Evolutionary conservation across 2,888 invertebrate species (phyloP).

Genomic region (Pristionchus fissidentatus): DNA sequence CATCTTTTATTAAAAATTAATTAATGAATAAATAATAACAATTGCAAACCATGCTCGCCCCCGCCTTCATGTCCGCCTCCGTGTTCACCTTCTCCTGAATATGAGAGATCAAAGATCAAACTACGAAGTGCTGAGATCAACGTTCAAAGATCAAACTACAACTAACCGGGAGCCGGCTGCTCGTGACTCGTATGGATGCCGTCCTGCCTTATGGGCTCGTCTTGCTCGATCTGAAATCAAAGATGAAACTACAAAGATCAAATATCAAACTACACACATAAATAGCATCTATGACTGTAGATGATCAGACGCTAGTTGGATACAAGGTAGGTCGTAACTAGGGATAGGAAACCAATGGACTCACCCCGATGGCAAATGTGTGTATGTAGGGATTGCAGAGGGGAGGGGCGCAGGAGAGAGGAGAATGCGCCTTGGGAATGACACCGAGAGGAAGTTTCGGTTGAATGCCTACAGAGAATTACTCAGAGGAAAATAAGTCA

Average conservation of each 20-base stretch:
- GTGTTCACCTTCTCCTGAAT: slow-evolving; percentile 21
- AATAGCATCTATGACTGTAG: too few relatives aligned
- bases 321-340: neutral
- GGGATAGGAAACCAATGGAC: slow-evolving; percentile 10
- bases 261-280: slow-evolving; percentile 2
- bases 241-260: neutral
- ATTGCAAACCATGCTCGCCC: neutral
- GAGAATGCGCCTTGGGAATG: slow-evolving; percentile 57
- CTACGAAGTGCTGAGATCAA: neutral
- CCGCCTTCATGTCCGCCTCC: neutral
- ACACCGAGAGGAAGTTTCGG: slow-evolving; percentile 61
- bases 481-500: too few relatives aligned
- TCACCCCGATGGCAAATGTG: slow-evolving; percentile 60
- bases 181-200: neutral
- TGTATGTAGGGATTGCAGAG: slow-evolving; percentile 62
- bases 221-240: slow-evolving; percentile 42
- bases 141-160: neutral
- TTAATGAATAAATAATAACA: neutral
- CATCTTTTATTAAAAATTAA: neutral
- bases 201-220: slow-evolving; percentile 10
- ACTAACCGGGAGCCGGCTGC: neutral
- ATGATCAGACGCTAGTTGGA: too few relatives aligned
- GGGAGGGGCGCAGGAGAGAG: slow-evolving; percentile 62
- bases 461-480: slow-evolving; percentile 56
- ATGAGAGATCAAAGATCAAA: neutral